Evolutionary conservation across 2,797 vertebrate genomes (phyloP), one percentile per base, ranked within the genome.

Genomic region (Spatula versicolor): DNA sequence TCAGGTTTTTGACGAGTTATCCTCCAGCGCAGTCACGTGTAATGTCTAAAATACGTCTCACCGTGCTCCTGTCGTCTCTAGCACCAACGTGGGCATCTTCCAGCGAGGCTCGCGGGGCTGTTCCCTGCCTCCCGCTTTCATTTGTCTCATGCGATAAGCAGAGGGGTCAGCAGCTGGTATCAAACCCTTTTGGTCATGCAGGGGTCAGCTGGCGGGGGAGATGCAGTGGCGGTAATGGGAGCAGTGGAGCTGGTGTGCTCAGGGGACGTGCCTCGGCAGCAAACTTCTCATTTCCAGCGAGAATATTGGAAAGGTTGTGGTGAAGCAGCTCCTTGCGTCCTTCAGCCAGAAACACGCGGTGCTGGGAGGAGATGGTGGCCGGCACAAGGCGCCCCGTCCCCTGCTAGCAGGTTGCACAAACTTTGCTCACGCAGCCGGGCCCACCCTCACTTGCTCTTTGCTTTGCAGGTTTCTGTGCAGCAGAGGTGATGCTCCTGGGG

Each of bases 11-110:
- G 28, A 50, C 1, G 52, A 80, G 75, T 56, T 77, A 0, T 52
- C 28, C 20, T 33, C 68, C 0, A 1, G 55, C 30, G 52, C 12
- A 20, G n/a, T 25, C 30, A 2, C 0, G 0, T 8, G 43, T 7
- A 31, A 7, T 39, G 67, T 39, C 55, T 56, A 1, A 55, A 43
- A 11, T 21, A 6, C 1, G 22, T 62, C 64, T 76, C 2, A 0
- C 45, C 31, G 45, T 30, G 71, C 63, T 67, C 52, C 59, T 26
- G 9, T 25, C 18, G 56, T 35, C 28, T 52, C 48, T n/a, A 11
- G 16, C 1, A 2, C 2, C 0, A 55, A 50, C 0, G 1, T 31
- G 63, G 52, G 7, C 54, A 15, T 45, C 62, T 50, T 48, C 74
- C 52, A 54, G 14, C 9, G 67, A 56, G 59, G 89, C 86, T 86